phyloP scores from a whole-genome alignment of 2,888 invertebrate genomes.

The Lasius platythorax region DNA sequence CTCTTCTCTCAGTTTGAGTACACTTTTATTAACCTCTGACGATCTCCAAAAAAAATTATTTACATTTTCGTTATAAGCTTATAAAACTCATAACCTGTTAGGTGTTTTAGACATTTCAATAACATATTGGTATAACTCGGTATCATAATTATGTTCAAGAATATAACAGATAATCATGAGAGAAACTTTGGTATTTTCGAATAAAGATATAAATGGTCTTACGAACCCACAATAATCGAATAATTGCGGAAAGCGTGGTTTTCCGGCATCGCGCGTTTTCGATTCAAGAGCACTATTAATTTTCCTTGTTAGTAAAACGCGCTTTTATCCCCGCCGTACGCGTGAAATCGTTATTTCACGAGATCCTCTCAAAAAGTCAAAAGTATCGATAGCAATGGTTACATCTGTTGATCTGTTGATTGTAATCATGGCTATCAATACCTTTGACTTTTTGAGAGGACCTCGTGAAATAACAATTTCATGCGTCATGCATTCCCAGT shows the following conservation, averaged over 20 bases:
- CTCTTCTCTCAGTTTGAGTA: no score
- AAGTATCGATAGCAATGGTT: conserved; percentile 14
- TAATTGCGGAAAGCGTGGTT: conserved; percentile 48
- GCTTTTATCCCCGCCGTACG: conserved; percentile 41
- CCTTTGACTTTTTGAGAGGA: conserved; percentile 32
- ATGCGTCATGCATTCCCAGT: conserved; percentile 22
- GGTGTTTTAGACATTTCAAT: no score
- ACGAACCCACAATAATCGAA: conserved; percentile 35
- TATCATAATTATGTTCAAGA: no score
- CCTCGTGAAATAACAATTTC: conserved; percentile 48
- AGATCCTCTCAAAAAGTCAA: conserved; percentile 30
- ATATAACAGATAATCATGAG: no score
- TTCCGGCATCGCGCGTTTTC: conserved; percentile 34
- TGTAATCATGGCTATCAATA: conserved; percentile 16
- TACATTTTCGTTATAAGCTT: no score
- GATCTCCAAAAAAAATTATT: no score
- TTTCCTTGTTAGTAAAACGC: conserved; percentile 50
- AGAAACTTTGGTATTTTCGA: conserved; percentile 18
- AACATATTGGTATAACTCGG: no score
- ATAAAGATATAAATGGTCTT: conserved; percentile 29
- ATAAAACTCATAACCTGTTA: no score
- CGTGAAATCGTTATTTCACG: conserved; percentile 45
- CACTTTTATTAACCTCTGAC: no score
- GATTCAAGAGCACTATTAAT: conserved; percentile 50
- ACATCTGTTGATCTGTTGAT: conserved; percentile 6